Base-by-base conservation (phyloP, 1,140 invertebrate species). In the Caenorhabditis latens region DNA sequence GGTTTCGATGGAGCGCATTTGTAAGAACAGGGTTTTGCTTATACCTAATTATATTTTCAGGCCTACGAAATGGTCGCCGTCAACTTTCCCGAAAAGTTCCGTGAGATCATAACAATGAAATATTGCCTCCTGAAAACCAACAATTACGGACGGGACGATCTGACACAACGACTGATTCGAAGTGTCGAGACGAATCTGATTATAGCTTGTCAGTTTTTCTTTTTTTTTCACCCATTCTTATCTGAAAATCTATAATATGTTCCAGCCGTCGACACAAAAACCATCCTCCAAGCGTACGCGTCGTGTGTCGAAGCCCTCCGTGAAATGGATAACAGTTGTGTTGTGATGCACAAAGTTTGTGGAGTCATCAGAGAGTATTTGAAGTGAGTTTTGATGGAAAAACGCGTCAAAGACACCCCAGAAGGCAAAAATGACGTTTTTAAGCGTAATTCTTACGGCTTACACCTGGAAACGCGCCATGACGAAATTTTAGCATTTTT, bases 271-370 rank as follows among this genome's bases (percentile, higher is more conserved):
- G 98, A 97, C 90, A 99, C 98, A n/a, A 95, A 96, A 58, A 97
- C 99, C 92, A 98, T 99, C 91, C 94, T 99, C 82, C 98, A 97
- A 46, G 97, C 97, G 0, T 99, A 99, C 93, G 96, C 99, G 32
- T 95, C 97, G 32, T 96, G 97, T 50, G 99, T 99, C 21, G 95
- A 96, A 95, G 94, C 97, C 6, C 94, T 99, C 53, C 94, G 96
- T 88, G 95, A 97, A 88, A 94, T 99, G 32, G 98, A 99, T 93
- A 96, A 96, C 13, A 96, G 95, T 53, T 97, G 97, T 43, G 96
- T 99, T 42, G 95, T 99, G 71, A 93, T 99, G 61, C 97, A 99
- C 93, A 95, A 96, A 63, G 96, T 99, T 0, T 98, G 97, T 85
- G 96, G 97, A 89, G 97, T 97, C 40, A 96, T 99, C 16, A 95